Evolutionary conservation across 2,113 vertebrate genomes (phyloP), one percentile per base, ranked within the genome.

Genomic region (Mirza zaza): DNA sequence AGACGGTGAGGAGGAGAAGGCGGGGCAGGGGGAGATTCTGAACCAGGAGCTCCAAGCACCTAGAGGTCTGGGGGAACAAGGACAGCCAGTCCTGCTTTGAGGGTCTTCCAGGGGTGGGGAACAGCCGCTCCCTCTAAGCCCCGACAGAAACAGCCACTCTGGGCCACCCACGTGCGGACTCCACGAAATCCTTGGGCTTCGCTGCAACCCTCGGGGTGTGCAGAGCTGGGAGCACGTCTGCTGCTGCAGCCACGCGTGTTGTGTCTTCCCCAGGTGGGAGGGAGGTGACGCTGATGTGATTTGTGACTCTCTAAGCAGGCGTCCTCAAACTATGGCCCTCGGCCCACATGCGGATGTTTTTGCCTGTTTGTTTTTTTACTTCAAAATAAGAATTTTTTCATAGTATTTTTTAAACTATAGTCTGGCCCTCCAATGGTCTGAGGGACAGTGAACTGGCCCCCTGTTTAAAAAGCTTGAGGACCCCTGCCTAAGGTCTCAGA

Each of bases 201-300:
- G 1, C 2, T 13, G 90, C 21, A n/a, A 21, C 9, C 5, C 5
- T 5, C 0, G 1, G 11, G 13, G 42, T 14, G 8, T 18, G 32
- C 29, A 2, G 23, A 20, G 34, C 90, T 18, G n/a, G 11, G 45
- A 7, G 3, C 5, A 57, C 1, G 4, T 15, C 29, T 63, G 7
- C 3, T 45, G 71, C 34, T 20, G 11, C 27, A 55, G 68, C 23
- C 39, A 5, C 20, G 0, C 92, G 11, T 55, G 2, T 2, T 8
- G 50, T 61, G 32, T 71, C 96, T 97, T 98, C 42, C 67, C 23
- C 9, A 3, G 1, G 15, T 18, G 57, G 57, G 85, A 97, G 97
- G 91, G 96, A 92, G 84, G 97, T 93, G 3, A 76, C 82, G 91
- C 61, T 32, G 42, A 34, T 4, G 42, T n/a, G 29, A 93, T 42